Conservation (phyloP, 2,888 invertebrate genomes). For the Opisthograptis luteolata region DNA sequence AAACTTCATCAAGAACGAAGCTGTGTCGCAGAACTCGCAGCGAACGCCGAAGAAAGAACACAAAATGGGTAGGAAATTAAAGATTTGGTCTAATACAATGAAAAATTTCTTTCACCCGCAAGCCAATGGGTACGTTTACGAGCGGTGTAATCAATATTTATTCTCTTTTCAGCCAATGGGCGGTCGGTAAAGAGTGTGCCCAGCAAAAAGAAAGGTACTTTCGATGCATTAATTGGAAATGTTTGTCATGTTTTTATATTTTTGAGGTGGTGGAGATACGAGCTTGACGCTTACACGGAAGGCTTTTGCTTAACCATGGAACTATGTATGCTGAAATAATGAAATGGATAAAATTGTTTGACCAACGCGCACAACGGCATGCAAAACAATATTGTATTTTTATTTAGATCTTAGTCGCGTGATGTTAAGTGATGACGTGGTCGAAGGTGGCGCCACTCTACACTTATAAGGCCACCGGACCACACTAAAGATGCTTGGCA, state of each 20-base stretch:
- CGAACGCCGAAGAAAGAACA: constrained; percentile 51
- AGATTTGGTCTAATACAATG: constrained; percentile 47
- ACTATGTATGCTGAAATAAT: too few relatives aligned
- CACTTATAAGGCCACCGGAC: too few relatives aligned
- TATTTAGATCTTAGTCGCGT: too few relatives aligned
- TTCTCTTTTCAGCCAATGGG: constrained; percentile 65
- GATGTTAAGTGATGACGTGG: too few relatives aligned
- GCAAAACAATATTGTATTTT: too few relatives aligned
- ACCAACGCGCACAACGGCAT: too few relatives aligned
- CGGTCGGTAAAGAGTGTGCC: constrained; percentile 56
- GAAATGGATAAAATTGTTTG: too few relatives aligned
- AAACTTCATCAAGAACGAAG: constrained; percentile 50
- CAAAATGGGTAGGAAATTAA: constrained; percentile 66
- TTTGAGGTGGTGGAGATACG: background rate
- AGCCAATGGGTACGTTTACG: constrained; percentile 37
- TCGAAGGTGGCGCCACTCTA: too few relatives aligned
- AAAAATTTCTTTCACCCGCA: constrained; percentile 42
- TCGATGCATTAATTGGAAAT: constrained; percentile 7
- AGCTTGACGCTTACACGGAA: too few relatives aligned
- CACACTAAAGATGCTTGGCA: too few relatives aligned
- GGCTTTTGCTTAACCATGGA: too few relatives aligned
- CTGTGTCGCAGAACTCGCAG: constrained; percentile 32
- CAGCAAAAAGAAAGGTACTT: constrained; percentile 67
- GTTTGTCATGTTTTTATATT: constrained; percentile 2
- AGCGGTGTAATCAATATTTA: constrained; percentile 30